Conservation (phyloP, 2,888 invertebrate genomes). For the Gasteruption jaculator region DNA sequence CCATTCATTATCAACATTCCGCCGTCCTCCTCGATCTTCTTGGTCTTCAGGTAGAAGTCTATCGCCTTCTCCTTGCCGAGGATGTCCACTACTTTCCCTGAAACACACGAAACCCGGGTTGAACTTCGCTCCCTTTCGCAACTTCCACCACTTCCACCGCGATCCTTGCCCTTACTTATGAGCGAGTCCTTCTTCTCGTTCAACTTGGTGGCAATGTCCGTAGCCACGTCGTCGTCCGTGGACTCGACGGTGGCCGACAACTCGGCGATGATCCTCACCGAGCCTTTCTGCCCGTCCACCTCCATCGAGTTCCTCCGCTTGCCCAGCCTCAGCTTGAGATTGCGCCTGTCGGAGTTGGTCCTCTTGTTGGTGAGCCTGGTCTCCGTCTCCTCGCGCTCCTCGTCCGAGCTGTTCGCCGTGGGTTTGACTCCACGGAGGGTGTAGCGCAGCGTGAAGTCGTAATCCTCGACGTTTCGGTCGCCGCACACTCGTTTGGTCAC, state of each 20-base stretch:
- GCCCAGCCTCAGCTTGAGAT: constrained; percentile 58
- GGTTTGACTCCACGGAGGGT: constrained; percentile 22
- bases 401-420: constrained; percentile 58
- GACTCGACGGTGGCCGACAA: constrained; percentile 56
- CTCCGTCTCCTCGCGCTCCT: constrained; percentile 44
- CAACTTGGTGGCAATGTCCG: constrained; percentile 70
- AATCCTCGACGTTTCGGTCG: constrained; percentile 70
- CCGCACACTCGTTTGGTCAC: constrained; percentile 64
- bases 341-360: constrained; percentile 58
- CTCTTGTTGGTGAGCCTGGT: constrained; percentile 56
- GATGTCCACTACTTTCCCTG: constrained; percentile 67
- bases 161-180: constrained; percentile 60
- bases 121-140: too few species aligned
- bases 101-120: too few species aligned
- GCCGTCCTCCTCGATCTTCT: constrained; percentile 74
- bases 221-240: constrained; percentile 60
- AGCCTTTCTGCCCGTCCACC: constrained; percentile 55
- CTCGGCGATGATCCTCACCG: constrained; percentile 59
- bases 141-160: too few species aligned
- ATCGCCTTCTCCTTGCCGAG: constrained; percentile 72
- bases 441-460: constrained; percentile 63
- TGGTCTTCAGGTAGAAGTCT: constrained; percentile 74
- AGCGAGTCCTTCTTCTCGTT: constrained; percentile 71
- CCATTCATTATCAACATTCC: constrained; percentile 86
- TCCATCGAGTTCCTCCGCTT: constrained; percentile 53